Conservation (phyloP, 2,888 invertebrate genomes). For the Caenorhabditis sp. region DNA sequence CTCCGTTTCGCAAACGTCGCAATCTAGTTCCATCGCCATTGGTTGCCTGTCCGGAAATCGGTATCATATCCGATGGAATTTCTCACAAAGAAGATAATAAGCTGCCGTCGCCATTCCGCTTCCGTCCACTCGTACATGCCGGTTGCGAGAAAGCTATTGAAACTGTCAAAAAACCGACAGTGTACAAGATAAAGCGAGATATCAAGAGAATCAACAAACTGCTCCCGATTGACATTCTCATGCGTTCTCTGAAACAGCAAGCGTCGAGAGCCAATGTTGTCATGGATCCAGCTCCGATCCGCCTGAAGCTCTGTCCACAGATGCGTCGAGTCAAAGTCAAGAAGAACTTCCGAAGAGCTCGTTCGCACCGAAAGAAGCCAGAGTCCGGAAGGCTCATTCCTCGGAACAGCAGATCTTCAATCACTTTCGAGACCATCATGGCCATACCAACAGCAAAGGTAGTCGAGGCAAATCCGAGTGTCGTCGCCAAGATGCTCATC, state of each 20-base stretch:
- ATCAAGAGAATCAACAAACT: slow-evolving; percentile 15
- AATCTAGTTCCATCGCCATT: slow-evolving; percentile 18
- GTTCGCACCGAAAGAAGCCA: background rate
- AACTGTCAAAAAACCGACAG: background rate
- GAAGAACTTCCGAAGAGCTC: background rate
- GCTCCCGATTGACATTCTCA: slow-evolving; percentile 27
- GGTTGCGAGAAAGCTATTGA: background rate
- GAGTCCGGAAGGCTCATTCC: slow-evolving; percentile 12
- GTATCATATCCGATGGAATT: background rate
- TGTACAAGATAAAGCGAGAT: slow-evolving; percentile 4
- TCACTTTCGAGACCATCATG: slow-evolving; percentile 12
- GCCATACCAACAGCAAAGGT: background rate
- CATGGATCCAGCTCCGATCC: slow-evolving; percentile 17
- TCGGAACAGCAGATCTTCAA: background rate
- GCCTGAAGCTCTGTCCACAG: slow-evolving; percentile 26
- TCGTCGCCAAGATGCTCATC: slow-evolving; percentile 6
- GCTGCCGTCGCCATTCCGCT: background rate
- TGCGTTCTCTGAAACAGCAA: slow-evolving; percentile 24
- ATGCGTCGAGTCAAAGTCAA: slow-evolving; percentile 24
- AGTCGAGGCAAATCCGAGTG: background rate
- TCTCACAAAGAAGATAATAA: background rate
- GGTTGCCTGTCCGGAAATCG: slow-evolving; percentile 14
- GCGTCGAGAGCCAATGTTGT: background rate
- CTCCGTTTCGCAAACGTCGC: slow-evolving; percentile 10
- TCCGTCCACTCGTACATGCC: slow-evolving; percentile 16